These are phyloP conservation scores for Thereva nobilitata DNA, from an alignment of 2,888 invertebrate genomes.

Conservation along the genomic window DNA sequence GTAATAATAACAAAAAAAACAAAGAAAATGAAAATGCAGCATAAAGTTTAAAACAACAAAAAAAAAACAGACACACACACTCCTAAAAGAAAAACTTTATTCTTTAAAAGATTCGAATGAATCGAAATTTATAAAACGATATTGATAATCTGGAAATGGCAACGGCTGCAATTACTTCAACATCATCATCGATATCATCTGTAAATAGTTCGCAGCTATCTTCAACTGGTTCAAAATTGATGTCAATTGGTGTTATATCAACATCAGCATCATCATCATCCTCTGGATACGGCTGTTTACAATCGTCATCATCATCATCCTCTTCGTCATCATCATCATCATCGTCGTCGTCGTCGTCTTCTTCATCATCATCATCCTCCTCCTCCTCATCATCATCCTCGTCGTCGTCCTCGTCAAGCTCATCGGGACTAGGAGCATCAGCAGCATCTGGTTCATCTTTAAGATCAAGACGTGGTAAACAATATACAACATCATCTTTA, in stretches of 20 bases:
- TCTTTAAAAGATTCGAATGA: too few relatives aligned
- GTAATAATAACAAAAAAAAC: too few relatives aligned
- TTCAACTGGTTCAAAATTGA: constrained; percentile 1
- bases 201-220: neutral
- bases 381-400: neutral
- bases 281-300: neutral
- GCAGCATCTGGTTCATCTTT: constrained; percentile 2
- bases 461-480: neutral
- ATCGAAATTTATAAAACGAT: too few relatives aligned
- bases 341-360: neutral
- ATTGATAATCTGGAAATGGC: constrained; percentile 11
- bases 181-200: constrained; percentile 24
- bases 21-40: too few relatives aligned
- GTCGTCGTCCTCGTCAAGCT: neutral
- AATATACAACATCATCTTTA: neutral
- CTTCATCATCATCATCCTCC: constrained; percentile 11
- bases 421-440: neutral
- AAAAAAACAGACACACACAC: too few relatives aligned
- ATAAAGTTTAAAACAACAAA: too few relatives aligned
- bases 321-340: neutral
- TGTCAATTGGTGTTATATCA: neutral
- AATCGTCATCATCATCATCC: neutral
- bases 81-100: too few relatives aligned
- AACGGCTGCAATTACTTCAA: constrained; percentile 24
- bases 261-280: neutral